A percentile compares a stretch with the other conserved stretches of the same genome.
Conservation (phyloP, 1,140 invertebrate genomes). For the Saxidomus purpurata region DNA sequence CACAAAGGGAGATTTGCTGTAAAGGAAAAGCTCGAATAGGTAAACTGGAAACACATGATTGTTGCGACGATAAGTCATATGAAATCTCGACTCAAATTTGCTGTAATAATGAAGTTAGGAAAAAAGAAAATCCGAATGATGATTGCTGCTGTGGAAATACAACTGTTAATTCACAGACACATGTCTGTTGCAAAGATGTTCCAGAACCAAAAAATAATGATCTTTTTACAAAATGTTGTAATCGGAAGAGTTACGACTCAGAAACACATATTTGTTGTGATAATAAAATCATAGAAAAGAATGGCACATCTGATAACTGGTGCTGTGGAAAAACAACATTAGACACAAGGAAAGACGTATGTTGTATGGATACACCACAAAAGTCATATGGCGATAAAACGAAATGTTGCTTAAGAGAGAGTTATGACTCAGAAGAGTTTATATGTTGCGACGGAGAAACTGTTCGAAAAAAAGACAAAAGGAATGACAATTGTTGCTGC, state of each 20-base stretch:
- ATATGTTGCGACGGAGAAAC: constrained; percentile 51
- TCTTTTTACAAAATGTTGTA: constrained; percentile 58
- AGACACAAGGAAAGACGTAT: constrained; percentile 59
- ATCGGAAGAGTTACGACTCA: constrained; percentile 39
- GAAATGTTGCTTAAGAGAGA: constrained; percentile 25
- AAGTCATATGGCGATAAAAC: constrained; percentile 49
- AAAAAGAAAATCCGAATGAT: constrained; percentile 37
- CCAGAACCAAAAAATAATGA: constrained; percentile 41
- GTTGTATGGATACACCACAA: constrained; percentile 54
- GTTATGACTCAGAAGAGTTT: constrained; percentile 50
- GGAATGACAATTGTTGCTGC: constrained; percentile 56
- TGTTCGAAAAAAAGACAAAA: constrained; percentile 28
- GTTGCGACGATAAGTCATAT: constrained; percentile 59
- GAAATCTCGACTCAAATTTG: constrained; percentile 1
- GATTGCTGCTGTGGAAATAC: constrained; percentile 56
- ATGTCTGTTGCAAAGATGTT: constrained; percentile 57
- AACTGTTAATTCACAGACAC: constrained; percentile 48
- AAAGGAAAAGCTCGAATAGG: constrained; percentile 46
- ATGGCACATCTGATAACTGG: constrained; percentile 48
- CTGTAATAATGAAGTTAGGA: constrained; percentile 33
- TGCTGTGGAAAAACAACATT: constrained; percentile 66
- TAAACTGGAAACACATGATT: background rate
- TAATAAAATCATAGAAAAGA: constrained; percentile 39
- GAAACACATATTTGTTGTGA: constrained; percentile 50
- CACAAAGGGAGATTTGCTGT: constrained; percentile 58